Evolutionary conservation across 2,888 invertebrate species (phyloP), one percentile per base, ranked within the genome.

Genomic region (Apocheima hispidaria): DNA sequence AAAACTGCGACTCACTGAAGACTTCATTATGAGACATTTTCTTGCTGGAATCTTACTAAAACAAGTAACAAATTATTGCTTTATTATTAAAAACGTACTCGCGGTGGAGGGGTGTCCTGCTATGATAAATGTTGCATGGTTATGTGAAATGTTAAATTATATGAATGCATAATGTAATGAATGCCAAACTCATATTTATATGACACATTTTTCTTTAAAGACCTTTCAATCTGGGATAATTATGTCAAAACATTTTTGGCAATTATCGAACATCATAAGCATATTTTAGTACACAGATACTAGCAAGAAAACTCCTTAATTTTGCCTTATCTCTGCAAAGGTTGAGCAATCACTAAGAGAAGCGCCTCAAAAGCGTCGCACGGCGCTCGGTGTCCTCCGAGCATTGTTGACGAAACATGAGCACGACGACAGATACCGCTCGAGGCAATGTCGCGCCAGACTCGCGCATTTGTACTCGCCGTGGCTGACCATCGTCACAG

Each of bases 341-440:
- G 95, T 98, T 6, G 96, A 96, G 81, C 94, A 95, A 53, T 96
- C 98, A 0, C 93, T 99, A 5, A 96, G 97, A 69, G 98, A 98
- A 86, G 95, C 97, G 18, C 94, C 96, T 0, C 96, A 97, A 65
- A 96, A 98, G 69, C 94, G 99, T 1, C 96, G 96, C 65, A 93
- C 95, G 48, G 98, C 98, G 0, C 93, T 99, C 63, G 91, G 93
- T 35, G 96, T 97, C 12, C 90, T 99, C 20, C 94, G 98, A 62
- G 97, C 98, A 83, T 90, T 98, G 65, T 89, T 99, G 71, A 98
- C 98, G 7, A 99, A 99, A 83, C 99, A 99, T 84, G 97, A 98
- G 78, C 94, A 98, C 78, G 99, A 99, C 85, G 97, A 98, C 83
- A 94, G 99, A 61, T 98, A 98, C 83, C 95, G 96, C 72, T 95